Conservation (phyloP, 2,888 invertebrate species). For the Tribolium freemani region DNA sequence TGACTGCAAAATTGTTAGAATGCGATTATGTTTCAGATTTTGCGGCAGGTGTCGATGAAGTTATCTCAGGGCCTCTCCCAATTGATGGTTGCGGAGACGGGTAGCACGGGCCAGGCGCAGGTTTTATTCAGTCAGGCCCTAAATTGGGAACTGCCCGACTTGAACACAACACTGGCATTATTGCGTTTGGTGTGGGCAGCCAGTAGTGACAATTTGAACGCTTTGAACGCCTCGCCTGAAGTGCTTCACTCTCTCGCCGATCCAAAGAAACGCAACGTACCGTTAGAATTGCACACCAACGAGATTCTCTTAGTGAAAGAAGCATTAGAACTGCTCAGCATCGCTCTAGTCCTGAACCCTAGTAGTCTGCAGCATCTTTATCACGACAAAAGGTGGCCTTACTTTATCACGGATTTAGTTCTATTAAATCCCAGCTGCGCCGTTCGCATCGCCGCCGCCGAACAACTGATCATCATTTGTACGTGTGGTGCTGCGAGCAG, state of each 20-base stretch:
- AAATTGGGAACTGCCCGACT: conserved; percentile 80
- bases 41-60: conserved; percentile 87
- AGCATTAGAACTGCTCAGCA: conserved; percentile 91
- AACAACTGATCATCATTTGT: conserved; percentile 87
- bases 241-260: conserved; percentile 77
- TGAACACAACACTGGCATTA: conserved; percentile 80
- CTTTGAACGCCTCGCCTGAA: conserved; percentile 73
- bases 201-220: conserved; percentile 77
- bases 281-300: conserved; percentile 65
- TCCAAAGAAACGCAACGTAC: conserved; percentile 75
- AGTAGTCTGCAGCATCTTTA: conserved; percentile 85
- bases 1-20: no score
- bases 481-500: conserved; percentile 80
- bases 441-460: conserved; percentile 84
- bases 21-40: conserved; percentile 61
- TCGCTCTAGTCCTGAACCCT: conserved; percentile 92
- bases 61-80: conserved; percentile 86
- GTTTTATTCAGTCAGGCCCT: conserved; percentile 74
- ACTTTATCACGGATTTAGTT: conserved; percentile 90
- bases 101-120: conserved; percentile 62
- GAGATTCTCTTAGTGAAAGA: conserved; percentile 79
- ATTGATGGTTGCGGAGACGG: conserved; percentile 66
- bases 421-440: conserved; percentile 84
- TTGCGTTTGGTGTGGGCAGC: conserved; percentile 86
- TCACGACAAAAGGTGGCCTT: conserved; percentile 93